These are phyloP conservation scores for Petrolisthes manimaculis DNA, from an alignment of 2,888 invertebrate genomes.

Conservation along the genomic window DNA sequence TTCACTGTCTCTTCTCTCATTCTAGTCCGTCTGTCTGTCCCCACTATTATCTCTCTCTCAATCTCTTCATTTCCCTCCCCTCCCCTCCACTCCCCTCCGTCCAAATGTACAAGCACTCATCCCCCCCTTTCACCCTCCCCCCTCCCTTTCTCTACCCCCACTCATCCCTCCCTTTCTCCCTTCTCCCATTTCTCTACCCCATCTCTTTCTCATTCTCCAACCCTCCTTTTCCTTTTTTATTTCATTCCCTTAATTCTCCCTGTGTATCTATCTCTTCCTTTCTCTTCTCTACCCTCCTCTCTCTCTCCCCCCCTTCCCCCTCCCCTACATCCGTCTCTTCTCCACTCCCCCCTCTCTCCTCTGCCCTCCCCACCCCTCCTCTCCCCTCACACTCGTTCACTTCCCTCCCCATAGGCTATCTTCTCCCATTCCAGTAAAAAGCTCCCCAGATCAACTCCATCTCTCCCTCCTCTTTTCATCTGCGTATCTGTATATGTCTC, in stretches of 20 bases:
- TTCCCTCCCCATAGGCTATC: not conserved
- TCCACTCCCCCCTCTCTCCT: not conserved
- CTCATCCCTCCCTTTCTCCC: not conserved
- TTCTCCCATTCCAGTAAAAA: too few relatives aligned
- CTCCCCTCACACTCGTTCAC: not conserved
- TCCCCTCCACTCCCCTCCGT: not conserved
- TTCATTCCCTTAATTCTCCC: too few relatives aligned
- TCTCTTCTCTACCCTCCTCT: not conserved
- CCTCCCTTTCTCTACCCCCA: not conserved
- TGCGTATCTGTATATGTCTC: not conserved
- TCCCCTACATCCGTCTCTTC: not conserved
- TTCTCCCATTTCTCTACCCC: not conserved
- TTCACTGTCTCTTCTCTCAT: too few relatives aligned
- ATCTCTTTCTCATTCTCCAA: slow-evolving; percentile 10
- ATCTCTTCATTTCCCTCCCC: not conserved
- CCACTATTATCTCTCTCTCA: not conserved
- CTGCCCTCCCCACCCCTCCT: not conserved
- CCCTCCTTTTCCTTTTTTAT: too few relatives aligned
- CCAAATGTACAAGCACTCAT: not conserved
- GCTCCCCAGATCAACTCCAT: not conserved
- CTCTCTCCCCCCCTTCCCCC: not conserved
- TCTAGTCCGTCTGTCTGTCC: too few relatives aligned
- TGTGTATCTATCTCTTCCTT: too few relatives aligned
- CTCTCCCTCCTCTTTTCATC: not conserved
- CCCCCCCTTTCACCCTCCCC: not conserved